Base-by-base conservation (phyloP, 2,797 vertebrate genomes). In the Myripristis jacobus region DNA sequence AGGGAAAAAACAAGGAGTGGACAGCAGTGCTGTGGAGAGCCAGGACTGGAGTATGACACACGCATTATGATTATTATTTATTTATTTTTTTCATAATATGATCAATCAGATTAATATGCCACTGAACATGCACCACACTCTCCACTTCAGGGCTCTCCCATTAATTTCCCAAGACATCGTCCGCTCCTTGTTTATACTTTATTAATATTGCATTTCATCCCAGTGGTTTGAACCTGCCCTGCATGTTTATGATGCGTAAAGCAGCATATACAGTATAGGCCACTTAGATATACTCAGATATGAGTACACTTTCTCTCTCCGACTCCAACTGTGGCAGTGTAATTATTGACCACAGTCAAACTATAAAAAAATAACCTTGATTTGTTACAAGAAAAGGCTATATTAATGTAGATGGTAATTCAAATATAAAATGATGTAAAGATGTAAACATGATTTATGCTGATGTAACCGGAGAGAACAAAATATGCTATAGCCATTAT, bases 221-320 rank as follows among this genome's bases (percentile, higher is more conserved):
- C 59, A 57, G 70, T 71, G 73, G 54, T 53, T 73, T 58, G 8
- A 71, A 56, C 60, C 67, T 43, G 29, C 73, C 68, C 43, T 53
- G 25, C 71, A 55, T 77, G 72, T 77, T 73, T 43, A 66, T 62
- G 67, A 83, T 79, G 82, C 78, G 87, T 83, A 77, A 81, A 87
- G 70, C 73, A 75, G 70, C 80, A 41, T 58, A 24, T 25, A 77
- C 71, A 77, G 80, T 59, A 63, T 70, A 86, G 74, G 88, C 77
- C 74, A 82, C 83, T 78, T 70, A 46, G 64, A 74, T 55, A 25
- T 57, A 61, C 78, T 80, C 75, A 1, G 13, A 51, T 41, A 6
- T 7, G 57, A 82, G 74, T 24, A 65, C 79, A 48, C 47, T 70
- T 70, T 70, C 60, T n/a, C 34, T 46, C 27, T 61, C 58, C 55